Evolutionary conservation across 2,797 vertebrate genomes (phyloP), one percentile per base, ranked within the genome.

Genomic region (Apogon hyalosoma): DNA sequence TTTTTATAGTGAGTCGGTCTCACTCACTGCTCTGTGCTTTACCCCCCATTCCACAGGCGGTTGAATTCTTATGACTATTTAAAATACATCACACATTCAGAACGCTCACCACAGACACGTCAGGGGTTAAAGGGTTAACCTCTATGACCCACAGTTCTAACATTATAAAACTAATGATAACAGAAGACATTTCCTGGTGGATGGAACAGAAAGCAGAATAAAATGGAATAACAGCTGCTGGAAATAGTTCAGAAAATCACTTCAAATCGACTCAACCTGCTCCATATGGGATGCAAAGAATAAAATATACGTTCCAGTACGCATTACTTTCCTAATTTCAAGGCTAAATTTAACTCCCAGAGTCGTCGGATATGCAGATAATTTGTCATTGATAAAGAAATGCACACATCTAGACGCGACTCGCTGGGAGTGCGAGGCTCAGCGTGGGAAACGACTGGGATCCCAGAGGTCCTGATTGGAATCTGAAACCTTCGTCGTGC

Each of bases 381-480:
- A 18, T 45, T 54, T 39, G 2, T 15, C 21, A 4, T 18, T 31
- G 33, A 41, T 47, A 9, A 28, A 6, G 14, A 69, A 53, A 42
- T 42, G 7, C n/a, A 19, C 6, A 28, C 39, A 51, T 40, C 13
- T 24, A 73, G 53, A 63, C 48, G 16, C 49, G 64, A 76, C 18
- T 65, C 55, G 43, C 1, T 52, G 13, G 15, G 39, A 57, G 49
- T 19, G 19, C 47, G n/a, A 49, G 28, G 58, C 31, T 28, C 7
- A 33, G 39, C 28, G 11, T 78, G 51, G 59, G 72, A 75, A 72
- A 54, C 18, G 42, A 13, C 45, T 14, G 40, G 28, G 56, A 60
- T 68, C 53, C 64, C 75, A 36, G 13, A 45, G 48, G 18, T 54
- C 33, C 12, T 24, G 71, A 56, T 14, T 48, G 42, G 59, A 75